A percentile compares a stretch with the other conserved stretches of the same genome.
phyloP scores from a whole-genome alignment of 2,113 vertebrate genomes.

The Eurypyga helias region DNA sequence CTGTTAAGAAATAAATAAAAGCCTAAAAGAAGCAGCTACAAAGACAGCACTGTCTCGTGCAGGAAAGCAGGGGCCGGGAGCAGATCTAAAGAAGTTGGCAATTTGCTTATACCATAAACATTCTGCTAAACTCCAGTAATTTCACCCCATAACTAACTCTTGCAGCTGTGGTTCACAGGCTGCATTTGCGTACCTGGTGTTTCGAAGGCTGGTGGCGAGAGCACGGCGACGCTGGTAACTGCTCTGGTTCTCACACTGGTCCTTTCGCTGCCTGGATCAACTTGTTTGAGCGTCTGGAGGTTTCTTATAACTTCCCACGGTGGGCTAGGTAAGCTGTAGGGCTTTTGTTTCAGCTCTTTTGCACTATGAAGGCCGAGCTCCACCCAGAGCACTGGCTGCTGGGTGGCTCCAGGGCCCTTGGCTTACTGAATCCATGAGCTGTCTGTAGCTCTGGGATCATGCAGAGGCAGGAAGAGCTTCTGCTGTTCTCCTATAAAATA shows the following conservation, averaged over 20 bases:
- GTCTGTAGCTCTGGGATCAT: not conserved
- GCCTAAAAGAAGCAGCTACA: not conserved
- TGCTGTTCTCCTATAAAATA: not conserved
- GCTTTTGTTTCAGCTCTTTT: not conserved
- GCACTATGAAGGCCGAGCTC: not conserved
- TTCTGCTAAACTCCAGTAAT: not conserved
- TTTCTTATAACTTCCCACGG: not conserved
- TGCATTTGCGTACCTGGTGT: not conserved
- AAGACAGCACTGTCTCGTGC: not conserved
- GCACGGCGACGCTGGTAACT: too few relatives aligned
- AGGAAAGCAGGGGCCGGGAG: not conserved
- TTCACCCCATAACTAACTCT: not conserved
- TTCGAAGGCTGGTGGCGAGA: not conserved
- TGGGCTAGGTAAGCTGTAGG: not conserved
- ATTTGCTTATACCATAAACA: not conserved
- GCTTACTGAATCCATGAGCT: not conserved
- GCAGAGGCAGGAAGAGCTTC: not conserved
- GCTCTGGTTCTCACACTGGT: not conserved
- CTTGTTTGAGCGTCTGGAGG: not conserved
- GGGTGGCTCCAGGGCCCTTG: not conserved
- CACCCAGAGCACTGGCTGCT: not conserved
- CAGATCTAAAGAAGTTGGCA: conserved; percentile 5
- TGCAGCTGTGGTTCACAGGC: not conserved
- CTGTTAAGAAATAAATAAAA: conserved; percentile 45
- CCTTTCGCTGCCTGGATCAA: not conserved